These are phyloP conservation scores for Halocaridina rubra DNA, from an alignment of 2,888 invertebrate genomes.

Conservation along the genomic window DNA sequence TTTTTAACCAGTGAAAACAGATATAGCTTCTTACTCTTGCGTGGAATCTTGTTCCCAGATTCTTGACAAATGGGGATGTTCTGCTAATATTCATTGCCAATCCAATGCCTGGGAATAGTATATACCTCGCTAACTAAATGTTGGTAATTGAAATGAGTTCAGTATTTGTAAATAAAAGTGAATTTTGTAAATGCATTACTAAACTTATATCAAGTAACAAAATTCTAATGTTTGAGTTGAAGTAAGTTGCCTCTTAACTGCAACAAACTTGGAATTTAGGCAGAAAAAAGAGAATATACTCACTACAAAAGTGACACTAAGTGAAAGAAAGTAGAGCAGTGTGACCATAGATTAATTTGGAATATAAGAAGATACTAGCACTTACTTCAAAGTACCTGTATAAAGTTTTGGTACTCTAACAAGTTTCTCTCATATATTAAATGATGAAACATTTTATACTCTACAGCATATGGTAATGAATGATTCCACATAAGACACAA, in stretches of 20 bases:
- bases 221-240: too few species aligned
- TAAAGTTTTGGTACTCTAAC: too few species aligned
- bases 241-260: too few species aligned
- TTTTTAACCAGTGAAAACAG: too few species aligned
- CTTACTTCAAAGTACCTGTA: background rate
- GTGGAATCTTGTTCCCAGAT: background rate
- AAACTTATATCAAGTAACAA: too few species aligned
- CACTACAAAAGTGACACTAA: background rate
- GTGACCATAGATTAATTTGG: too few species aligned
- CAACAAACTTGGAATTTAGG: background rate
- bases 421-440: too few species aligned
- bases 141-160: conserved; percentile 10
- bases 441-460: too few species aligned
- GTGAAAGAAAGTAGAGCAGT: too few species aligned
- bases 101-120: background rate
- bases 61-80: background rate
- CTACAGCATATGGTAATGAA: too few species aligned
- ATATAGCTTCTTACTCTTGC: background rate
- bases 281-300: background rate
- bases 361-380: background rate
- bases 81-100: background rate
- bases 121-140: background rate
- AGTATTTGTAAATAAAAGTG: background rate
- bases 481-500: too few species aligned
- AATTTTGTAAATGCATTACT: background rate